Conservation (phyloP, 2,797 vertebrate species). For the Columba guinea region DNA sequence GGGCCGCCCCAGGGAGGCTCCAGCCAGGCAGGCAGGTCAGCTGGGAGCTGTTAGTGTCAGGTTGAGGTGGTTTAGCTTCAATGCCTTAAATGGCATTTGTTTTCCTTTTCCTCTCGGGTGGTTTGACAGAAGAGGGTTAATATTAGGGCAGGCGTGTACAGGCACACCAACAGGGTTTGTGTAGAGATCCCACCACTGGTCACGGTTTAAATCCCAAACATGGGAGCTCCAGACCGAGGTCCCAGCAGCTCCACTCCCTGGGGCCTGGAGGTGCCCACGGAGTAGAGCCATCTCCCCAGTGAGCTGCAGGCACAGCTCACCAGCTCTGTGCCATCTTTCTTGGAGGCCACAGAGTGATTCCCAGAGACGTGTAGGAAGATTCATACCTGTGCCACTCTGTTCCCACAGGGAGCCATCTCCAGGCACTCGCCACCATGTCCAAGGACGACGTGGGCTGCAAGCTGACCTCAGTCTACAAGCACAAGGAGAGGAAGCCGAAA, state of each 20-base stretch:
- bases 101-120: background rate
- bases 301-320: background rate
- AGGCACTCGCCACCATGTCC: conserved; percentile 81
- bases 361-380: background rate
- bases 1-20: background rate
- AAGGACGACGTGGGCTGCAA: conserved; percentile 88
- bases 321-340: background rate
- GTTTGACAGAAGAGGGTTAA: background rate
- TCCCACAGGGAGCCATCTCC: background rate
- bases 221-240: background rate
- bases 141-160: background rate
- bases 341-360: conserved; percentile 44
- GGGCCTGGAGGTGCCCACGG: background rate
- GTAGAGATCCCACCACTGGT: background rate
- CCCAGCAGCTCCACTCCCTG: background rate
- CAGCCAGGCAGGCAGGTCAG: background rate
- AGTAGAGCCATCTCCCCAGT: background rate
- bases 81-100: background rate
- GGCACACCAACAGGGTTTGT: background rate
- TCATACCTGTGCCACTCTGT: background rate
- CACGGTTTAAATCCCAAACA: background rate
- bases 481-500: conserved; percentile 95
- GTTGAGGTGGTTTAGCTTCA: background rate
- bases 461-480: conserved; percentile 83
- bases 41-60: background rate